Evolutionary conservation across 1,140 invertebrate species (phyloP), one percentile per base, ranked within the genome.

Genomic region (Drosophila leontia): DNA sequence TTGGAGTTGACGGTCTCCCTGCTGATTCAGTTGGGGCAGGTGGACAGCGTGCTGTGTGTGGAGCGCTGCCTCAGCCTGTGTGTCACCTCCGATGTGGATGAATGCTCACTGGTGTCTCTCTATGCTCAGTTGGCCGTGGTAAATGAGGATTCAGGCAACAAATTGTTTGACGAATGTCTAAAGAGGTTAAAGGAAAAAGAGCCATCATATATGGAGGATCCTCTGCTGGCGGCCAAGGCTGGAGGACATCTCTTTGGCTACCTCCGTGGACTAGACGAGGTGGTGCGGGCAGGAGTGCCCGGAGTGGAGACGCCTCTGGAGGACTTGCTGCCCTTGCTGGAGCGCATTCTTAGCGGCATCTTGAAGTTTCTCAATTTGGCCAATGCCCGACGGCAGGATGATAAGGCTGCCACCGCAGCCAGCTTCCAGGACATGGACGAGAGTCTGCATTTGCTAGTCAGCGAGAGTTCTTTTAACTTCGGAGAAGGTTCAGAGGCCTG

Each of bases 371-470:
- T 92, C 0, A 92, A 92, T 48, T 50, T 82, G 23, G 68, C 79
- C 8, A 92, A 91, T 51, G 53, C 59, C 0, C 42, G 63, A 0
- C 29, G 34, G 12, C 45, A 62, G 3, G 37, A 39, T 13, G 37
- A 37, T 12, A 42, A 51, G 23, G 44, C 70, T 32, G 58, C 56
- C 8, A 51, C 63, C 7, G 94, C 94, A 19, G 93, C 94, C 23
- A 94, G 94, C 80, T 95, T 94, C 68, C 93, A 94, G 34, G 93
- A 94, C 82, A 94, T 95, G 93, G 94, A 92, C 80, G 93, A 94
- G 57, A 94, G 94, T 81, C 91, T 95, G 9, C 82, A 94, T 63
- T 60, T 92, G 19, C 79, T 94, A 26, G 94, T 94, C 50, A 58
- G 35, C 35, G 85, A 88, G 55, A 94, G 94, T 57, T 77, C 64